Conservation (phyloP, 2,113 vertebrate genomes). For the Gobiocypris rarus region DNA sequence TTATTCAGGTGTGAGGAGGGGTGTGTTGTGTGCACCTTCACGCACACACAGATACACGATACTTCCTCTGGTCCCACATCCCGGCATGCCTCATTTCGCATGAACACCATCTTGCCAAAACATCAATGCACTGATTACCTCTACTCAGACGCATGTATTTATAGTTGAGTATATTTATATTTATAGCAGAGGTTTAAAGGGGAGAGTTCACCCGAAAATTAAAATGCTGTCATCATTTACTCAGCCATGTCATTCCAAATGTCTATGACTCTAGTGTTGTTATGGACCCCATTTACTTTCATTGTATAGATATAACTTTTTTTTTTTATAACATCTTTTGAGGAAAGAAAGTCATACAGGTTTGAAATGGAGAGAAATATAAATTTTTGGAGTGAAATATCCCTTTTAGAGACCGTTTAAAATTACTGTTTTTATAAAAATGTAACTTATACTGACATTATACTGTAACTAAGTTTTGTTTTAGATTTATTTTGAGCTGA, state of each 20-base stretch:
- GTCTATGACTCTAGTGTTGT: no score
- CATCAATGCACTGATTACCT: conserved; percentile 37
- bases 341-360: no score
- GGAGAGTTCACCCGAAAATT: not conserved
- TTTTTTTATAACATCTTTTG: no score
- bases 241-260: not conserved
- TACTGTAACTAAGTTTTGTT: not conserved
- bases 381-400: no score
- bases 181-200: not conserved
- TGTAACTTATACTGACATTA: not conserved
- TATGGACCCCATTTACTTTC: no score
- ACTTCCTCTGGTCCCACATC: conserved; percentile 49
- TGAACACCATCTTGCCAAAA: conserved; percentile 35
- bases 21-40: conserved; percentile 46
- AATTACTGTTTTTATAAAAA: not conserved
- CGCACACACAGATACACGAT: conserved; percentile 47
- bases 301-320: no score
- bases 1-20: conserved; percentile 52
- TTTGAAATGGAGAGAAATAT: no score
- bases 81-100: conserved; percentile 48
- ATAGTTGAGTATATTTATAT: not conserved
- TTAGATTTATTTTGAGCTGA: not conserved
- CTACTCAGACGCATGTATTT: not conserved
- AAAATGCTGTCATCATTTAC: not conserved
- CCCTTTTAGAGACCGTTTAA: not conserved